Evolutionary conservation across 2,113 vertebrate species (phyloP), one percentile per base, ranked within the genome.

Genomic region (Paracanthobrama guichenoti): DNA sequence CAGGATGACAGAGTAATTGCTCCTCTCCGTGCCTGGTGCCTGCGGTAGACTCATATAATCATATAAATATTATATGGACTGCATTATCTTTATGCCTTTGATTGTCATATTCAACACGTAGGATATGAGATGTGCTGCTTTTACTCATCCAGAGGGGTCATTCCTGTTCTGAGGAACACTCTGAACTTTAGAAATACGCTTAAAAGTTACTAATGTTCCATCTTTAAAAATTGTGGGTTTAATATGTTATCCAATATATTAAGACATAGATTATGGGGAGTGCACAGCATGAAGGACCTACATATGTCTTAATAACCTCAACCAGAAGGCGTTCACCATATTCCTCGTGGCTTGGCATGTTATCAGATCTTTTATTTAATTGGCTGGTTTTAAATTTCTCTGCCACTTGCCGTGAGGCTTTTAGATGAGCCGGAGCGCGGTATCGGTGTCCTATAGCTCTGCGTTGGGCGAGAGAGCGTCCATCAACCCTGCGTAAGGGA

Each of bases 401-500:
- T 53, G 31, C 42, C 42, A 74, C 31, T 44, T 73, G n/a, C 55
- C 16, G 42, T 14, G 42, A 81, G 79, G 79, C 26, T 82, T 71
- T 39, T 53, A 74, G 72, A 81, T 12, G 26, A 85, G 53, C 62
- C 74, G 1, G 28, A 78, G 78, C 18, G 6, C 2, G 57, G 57
- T 74, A 64, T 80, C 66, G 59, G 74, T 80, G 76, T 85, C 50
- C 39, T 31, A 22, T 7, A 48, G 83, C 53, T 60, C 55, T 13
- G 50, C 6, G 28, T 14, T 42, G 53, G 31, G 50, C 16, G 46
- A 10, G 14, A 6, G 48, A 55, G 79, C 48, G 48, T 69, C 64
- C 89, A 89, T 94, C 93, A 91, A 85, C 87, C 84, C 84, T 55
- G 72, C 84, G 87, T 87, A 82, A 11, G 87, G 84, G 91, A 91